Evolutionary conservation across 1,140 invertebrate species (phyloP).

Genomic region (Globodera rostochiensis): DNA sequence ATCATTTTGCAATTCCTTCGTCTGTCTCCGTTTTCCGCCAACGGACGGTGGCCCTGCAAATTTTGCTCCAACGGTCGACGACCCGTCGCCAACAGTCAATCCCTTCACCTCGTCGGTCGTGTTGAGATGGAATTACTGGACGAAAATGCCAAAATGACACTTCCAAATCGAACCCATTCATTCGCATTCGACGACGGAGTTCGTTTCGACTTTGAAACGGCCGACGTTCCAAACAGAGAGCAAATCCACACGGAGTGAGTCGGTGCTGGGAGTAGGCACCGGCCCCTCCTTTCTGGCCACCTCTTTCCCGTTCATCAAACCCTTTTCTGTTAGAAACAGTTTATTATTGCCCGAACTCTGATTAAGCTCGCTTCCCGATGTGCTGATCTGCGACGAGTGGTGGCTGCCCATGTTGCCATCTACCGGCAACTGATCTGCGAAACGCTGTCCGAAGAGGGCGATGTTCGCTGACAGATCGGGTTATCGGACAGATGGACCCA

Average conservation of each 20-base stretch:
- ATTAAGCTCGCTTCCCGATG: slow-evolving; percentile 43
- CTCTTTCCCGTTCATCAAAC: no score
- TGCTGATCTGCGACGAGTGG: slow-evolving; percentile 43
- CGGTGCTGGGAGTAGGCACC: no score
- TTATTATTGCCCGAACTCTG: slow-evolving; percentile 3
- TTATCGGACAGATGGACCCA: background rate
- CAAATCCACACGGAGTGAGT: slow-evolving; percentile 31
- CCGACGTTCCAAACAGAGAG: slow-evolving; percentile 21
- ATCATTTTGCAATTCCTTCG: background rate
- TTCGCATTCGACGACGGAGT: slow-evolving; percentile 28
- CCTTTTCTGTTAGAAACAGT: no score
- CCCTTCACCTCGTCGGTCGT: slow-evolving; percentile 17
- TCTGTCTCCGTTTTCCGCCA: slow-evolving; percentile 35
- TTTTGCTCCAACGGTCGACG: slow-evolving; percentile 16
- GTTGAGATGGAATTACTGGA: slow-evolving; percentile 38
- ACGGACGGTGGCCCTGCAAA: slow-evolving; percentile 34
- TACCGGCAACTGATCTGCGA: slow-evolving; percentile 47
- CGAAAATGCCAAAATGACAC: slow-evolving; percentile 15
- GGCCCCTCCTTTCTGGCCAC: no score
- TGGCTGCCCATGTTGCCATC: slow-evolving; percentile 44
- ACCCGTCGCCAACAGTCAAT: slow-evolving; percentile 10
- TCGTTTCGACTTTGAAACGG: slow-evolving; percentile 31
- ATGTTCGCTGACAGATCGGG: slow-evolving; percentile 28
- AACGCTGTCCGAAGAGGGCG: slow-evolving; percentile 37
- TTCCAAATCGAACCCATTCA: slow-evolving; percentile 32